A percentile compares a stretch with the other conserved stretches of the same genome.
These are phyloP conservation scores for Pseudochaenichthys georgianus DNA, from an alignment of 2,797 vertebrate species.

Conservation along the genomic window DNA sequence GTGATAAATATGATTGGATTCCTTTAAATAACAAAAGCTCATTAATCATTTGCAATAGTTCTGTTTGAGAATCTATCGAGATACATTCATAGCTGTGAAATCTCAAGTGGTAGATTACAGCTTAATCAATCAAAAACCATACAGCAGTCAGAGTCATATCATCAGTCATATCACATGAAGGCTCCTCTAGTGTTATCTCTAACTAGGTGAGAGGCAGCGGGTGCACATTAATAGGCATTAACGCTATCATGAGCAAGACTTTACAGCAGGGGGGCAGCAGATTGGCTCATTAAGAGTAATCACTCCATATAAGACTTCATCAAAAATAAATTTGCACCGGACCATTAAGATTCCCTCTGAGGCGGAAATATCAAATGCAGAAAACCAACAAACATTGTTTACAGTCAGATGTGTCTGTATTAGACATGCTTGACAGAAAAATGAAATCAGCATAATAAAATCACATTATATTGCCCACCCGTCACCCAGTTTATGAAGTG, in stretches of 20 bases:
- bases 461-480: no score
- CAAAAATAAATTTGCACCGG: slow-evolving; percentile 55
- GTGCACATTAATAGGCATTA: slow-evolving; percentile 49
- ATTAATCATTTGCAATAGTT: not conserved
- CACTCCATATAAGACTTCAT: slow-evolving; percentile 58
- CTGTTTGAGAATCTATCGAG: not conserved
- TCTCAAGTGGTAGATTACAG: not conserved
- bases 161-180: not conserved
- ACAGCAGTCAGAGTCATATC: not conserved
- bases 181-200: slow-evolving; percentile 12
- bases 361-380: slow-evolving; percentile 9
- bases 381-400: slow-evolving; percentile 25
- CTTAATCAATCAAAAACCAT: slow-evolving; percentile 22
- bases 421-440: slow-evolving; percentile 5
- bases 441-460: slow-evolving; percentile 35
- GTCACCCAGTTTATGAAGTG: no score
- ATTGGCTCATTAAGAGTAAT: slow-evolving; percentile 70
- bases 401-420: not conserved
- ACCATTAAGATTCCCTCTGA: slow-evolving; percentile 34
- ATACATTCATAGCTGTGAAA: not conserved
- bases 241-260: slow-evolving; percentile 40
- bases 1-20: not conserved
- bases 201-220: slow-evolving; percentile 38
- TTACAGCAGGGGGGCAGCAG: slow-evolving; percentile 48
- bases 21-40: not conserved